Percentiles rank a stretch among this genome's conserved stretches.
Evolutionary conservation across 1,140 invertebrate genomes (phyloP).

Genomic region (Cepaea nemoralis): DNA sequence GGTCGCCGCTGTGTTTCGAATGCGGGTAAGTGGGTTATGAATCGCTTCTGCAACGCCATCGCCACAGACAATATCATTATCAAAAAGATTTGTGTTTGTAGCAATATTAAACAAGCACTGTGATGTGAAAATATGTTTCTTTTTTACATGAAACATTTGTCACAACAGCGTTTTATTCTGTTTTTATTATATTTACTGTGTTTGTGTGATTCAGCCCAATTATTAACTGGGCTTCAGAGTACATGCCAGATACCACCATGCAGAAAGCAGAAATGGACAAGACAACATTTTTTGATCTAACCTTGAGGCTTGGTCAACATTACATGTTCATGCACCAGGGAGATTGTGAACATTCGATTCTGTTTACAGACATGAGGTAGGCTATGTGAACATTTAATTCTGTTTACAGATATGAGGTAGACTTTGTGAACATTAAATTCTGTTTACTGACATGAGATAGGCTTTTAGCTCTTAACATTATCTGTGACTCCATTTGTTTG

Average conservation of each 20-base stretch:
- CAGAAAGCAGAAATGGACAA: constrained; percentile 77
- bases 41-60: too few relatives aligned
- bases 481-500: too few relatives aligned
- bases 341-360: constrained; percentile 88
- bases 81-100: too few relatives aligned
- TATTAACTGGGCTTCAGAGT: constrained; percentile 77
- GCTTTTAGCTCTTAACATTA: too few relatives aligned
- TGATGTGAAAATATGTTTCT: too few relatives aligned
- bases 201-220: constrained; percentile 73
- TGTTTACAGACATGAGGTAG: constrained; percentile 81
- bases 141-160: too few relatives aligned
- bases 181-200: too few relatives aligned
- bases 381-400: not conserved
- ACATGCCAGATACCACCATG: constrained; percentile 75
- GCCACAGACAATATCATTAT: too few relatives aligned
- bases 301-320: constrained; percentile 80
- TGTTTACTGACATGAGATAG: constrained; percentile 79
- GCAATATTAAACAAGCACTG: too few relatives aligned
- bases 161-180: too few relatives aligned
- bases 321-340: constrained; percentile 81
- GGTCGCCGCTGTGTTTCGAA: too few relatives aligned
- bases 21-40: too few relatives aligned
- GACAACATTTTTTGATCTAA: constrained; percentile 77
- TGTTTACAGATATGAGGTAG: constrained; percentile 79
- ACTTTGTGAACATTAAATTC: not conserved